phyloP scores from a whole-genome alignment of 2,797 vertebrate genomes.

The Bradypodion pumilum region DNA sequence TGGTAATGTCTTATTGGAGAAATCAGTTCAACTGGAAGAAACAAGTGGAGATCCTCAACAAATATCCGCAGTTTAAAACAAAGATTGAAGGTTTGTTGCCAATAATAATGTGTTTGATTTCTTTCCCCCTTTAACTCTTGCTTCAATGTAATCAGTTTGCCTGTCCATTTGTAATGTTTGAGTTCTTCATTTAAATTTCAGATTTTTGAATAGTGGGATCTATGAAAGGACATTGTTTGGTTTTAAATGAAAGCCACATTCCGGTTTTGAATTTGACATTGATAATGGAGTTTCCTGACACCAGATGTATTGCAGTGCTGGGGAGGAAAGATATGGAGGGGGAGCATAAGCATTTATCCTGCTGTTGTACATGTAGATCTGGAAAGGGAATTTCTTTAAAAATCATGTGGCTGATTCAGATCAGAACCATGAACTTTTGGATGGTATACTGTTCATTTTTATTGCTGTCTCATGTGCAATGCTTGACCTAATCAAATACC shows the following conservation, averaged over 20 bases:
- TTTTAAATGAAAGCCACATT: not conserved
- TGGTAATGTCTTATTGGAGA: slow-evolving; percentile 78
- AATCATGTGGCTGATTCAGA: no score
- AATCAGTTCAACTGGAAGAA: slow-evolving; percentile 79
- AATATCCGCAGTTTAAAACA: slow-evolving; percentile 81
- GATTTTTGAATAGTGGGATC: slow-evolving; percentile 20
- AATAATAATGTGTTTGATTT: not conserved
- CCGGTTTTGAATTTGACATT: not conserved
- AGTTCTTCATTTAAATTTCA: slow-evolving; percentile 34
- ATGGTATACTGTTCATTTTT: not conserved
- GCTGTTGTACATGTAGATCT: not conserved
- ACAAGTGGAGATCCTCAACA: slow-evolving; percentile 78
- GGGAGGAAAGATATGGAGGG: not conserved
- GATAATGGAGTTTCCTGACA: not conserved
- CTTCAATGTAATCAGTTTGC: slow-evolving; percentile 33
- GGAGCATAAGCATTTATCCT: not conserved
- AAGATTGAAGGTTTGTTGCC: slow-evolving; percentile 78
- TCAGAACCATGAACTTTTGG: not conserved
- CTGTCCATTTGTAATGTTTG: slow-evolving; percentile 31
- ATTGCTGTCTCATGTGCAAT: not conserved
- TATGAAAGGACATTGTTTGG: not conserved
- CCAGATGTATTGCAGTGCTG: not conserved
- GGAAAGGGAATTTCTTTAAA: no score
- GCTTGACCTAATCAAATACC: no score
- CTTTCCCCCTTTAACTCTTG: not conserved